Percentiles rank a stretch among this genome's conserved stretches.
Conservation (phyloP, 1,140 invertebrate species). For the Agraylea sexmaculata region DNA sequence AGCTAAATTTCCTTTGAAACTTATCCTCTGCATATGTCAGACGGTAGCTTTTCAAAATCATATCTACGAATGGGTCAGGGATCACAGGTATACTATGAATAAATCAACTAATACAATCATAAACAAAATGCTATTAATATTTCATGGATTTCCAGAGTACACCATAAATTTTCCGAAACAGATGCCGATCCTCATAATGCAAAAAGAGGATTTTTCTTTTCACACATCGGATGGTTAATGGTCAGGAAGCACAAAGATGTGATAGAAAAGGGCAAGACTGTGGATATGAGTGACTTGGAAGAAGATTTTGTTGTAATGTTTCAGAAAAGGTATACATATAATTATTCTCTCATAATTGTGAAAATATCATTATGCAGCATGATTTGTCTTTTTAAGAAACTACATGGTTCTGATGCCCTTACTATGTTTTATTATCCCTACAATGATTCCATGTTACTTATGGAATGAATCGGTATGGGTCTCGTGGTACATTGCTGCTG, state of each 20-base stretch:
- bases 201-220: conserved; percentile 79
- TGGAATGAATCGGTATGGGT: conserved; percentile 65
- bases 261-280: conserved; percentile 57
- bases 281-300: conserved; percentile 72
- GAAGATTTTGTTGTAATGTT: conserved; percentile 52
- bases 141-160: conserved; percentile 50
- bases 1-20: conserved; percentile 65
- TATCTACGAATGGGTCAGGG: conserved; percentile 64
- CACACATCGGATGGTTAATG: conserved; percentile 87
- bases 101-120: not conserved
- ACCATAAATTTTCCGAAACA: conserved; percentile 86
- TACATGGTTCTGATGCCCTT: conserved; percentile 61
- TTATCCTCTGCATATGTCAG: conserved; percentile 63
- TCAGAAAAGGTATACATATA: conserved; percentile 40
- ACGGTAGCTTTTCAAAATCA: conserved; percentile 72
- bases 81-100: conserved; percentile 53
- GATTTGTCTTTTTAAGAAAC: conserved; percentile 39
- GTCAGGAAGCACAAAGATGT: conserved; percentile 78
- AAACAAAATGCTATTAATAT: not conserved
- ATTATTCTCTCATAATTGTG: not conserved
- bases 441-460: conserved; percentile 42
- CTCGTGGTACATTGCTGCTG: conserved; percentile 48
- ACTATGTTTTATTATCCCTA: conserved; percentile 58
- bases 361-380: not conserved
- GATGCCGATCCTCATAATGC: conserved; percentile 86